Base-by-base conservation (phyloP, 2,888 invertebrate species). In the Agonum fuliginosum region DNA sequence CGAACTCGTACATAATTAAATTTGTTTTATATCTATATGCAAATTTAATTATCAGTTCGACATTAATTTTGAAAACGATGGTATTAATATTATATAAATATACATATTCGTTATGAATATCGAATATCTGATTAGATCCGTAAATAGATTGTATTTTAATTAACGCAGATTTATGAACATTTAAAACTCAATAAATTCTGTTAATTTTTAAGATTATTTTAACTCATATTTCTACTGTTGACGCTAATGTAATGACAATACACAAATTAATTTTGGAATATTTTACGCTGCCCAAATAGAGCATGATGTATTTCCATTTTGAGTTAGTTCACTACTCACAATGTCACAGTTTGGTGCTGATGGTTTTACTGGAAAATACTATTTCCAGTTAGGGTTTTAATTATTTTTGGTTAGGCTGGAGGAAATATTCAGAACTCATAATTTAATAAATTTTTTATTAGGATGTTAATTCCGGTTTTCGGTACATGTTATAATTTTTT, bases 31-130 rank as follows among this genome's bases (percentile, higher is more conserved):
- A 62, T 62, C 58, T 62, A 62, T 62, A 62, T 62, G 58, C 58
- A 62, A 62, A 62, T 62, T 62, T 62, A 62, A 62, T 62, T 62
- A 62, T 62, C 58, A 30, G 58, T 62, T 62, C 58, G 58, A 62
- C 30, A 62, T 62, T 62, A 62, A 62, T 62, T 62, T 62, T 62
- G 17, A 62, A 62, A 62, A 62, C 58, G 30, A 30, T 62, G 58
- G 30, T 62, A 62, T 62, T 62, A 62, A 27, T 62, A 62, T 62
- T 34, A 62, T 62, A 30, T 62, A 62, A 62, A 62, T 62, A 62
- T 62, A 62, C 27, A 62, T 62, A 62, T 62, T 30, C 58, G 30
- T 27, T 30, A 62, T 62, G 58, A 62, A 62, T 62, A 62, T 62
- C 58, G 58, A 62, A 62, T 62, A 62, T 62, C 58, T 62, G 58